Conservation (phyloP, 2,888 invertebrate genomes). For the Deladenus siricidicola region DNA sequence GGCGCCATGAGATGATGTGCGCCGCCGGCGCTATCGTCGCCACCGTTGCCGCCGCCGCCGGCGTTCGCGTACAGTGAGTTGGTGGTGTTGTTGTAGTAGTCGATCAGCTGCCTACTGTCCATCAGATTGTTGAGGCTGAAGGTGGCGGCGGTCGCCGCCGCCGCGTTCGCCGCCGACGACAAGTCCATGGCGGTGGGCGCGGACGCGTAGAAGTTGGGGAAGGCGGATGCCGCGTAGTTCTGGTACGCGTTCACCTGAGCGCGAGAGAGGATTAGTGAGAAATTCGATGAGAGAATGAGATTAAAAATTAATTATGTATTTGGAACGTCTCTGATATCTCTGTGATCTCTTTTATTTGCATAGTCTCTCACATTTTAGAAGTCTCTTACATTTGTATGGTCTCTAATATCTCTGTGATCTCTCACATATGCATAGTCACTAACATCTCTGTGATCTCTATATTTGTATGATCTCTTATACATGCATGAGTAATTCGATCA, state of each 20-base stretch:
- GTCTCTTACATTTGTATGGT: too few species aligned
- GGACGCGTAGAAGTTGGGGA: conserved; percentile 8
- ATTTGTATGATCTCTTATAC: too few species aligned
- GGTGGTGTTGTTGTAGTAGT: conserved; percentile 7
- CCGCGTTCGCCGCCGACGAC: not conserved
- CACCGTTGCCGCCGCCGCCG: conserved; percentile 1
- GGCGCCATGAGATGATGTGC: not conserved
- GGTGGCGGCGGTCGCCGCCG: not conserved
- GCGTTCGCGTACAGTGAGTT: not conserved
- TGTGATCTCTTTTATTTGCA: too few species aligned
- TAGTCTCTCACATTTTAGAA: too few species aligned
- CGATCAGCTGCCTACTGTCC: conserved; percentile 10
- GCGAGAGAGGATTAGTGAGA: too few species aligned
- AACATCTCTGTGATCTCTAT: too few species aligned
- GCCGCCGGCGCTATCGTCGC: not conserved
- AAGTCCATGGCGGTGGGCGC: not conserved
- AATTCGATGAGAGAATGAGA: not conserved
- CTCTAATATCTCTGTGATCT: too few species aligned
- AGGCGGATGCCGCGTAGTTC: conserved; percentile 5
- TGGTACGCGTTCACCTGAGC: conserved; percentile 7
- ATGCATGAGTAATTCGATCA: too few species aligned
- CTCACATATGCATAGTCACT: too few species aligned
- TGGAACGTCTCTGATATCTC: not conserved
- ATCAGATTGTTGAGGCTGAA: conserved; percentile 7
- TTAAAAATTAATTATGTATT: not conserved